Conservation (phyloP, 1,140 invertebrate species). For the Dreissena rostriformis region DNA sequence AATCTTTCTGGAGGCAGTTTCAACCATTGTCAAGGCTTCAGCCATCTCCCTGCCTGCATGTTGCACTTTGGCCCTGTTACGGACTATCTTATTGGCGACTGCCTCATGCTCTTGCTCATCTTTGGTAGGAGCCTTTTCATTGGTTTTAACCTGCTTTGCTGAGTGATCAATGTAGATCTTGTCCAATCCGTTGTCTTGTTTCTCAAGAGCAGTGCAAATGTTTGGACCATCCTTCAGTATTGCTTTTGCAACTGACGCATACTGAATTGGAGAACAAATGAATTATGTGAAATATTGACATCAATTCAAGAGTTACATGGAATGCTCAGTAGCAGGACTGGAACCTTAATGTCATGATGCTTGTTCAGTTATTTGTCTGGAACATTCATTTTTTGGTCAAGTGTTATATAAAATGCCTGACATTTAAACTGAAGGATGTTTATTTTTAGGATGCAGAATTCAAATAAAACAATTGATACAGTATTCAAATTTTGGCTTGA, state of each 20-base stretch:
- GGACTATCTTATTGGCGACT: conserved; percentile 59
- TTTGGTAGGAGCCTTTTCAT: conserved; percentile 38
- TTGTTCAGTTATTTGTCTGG: too few relatives aligned
- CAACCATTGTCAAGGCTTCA: conserved; percentile 41
- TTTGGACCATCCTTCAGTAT: conserved; percentile 66
- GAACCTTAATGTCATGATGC: too few relatives aligned
- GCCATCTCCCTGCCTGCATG: conserved; percentile 56
- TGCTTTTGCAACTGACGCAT: conserved; percentile 67
- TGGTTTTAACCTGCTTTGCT: conserved; percentile 29
- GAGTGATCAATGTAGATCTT: conserved; percentile 64
- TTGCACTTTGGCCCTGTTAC: conserved; percentile 68
- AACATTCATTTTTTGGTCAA: too few relatives aligned
- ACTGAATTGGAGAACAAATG: conserved; percentile 55
- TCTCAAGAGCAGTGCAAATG: conserved; percentile 59
- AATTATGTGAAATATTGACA: background rate
- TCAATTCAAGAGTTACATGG: too few relatives aligned
- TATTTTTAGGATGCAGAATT: too few relatives aligned
- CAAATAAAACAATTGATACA: too few relatives aligned
- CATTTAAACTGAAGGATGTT: too few relatives aligned
- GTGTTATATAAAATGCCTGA: too few relatives aligned
- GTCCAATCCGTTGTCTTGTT: conserved; percentile 58
- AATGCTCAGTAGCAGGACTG: too few relatives aligned
- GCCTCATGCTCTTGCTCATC: conserved; percentile 46
- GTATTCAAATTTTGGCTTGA: too few relatives aligned
- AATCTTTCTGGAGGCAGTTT: conserved; percentile 46